phyloP scores from a whole-genome alignment of 2,113 vertebrate species.

The Xiphophorus maculatus region DNA sequence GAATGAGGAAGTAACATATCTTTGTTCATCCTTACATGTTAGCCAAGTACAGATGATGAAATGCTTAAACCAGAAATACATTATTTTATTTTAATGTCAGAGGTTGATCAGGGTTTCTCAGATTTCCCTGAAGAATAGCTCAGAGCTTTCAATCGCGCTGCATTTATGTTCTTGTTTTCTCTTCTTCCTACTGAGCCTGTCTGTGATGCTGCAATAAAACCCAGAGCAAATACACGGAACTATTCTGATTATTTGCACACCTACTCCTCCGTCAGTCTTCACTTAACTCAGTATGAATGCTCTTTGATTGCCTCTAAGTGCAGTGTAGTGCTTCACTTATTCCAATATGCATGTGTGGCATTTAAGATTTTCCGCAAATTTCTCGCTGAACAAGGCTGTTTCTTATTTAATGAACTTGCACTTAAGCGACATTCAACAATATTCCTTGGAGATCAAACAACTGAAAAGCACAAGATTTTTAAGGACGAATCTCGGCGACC shows the following conservation, averaged over 20 bases:
- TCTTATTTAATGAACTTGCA: neutral
- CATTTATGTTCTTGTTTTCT: neutral
- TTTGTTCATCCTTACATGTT: constrained; percentile 23
- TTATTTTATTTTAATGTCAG: constrained; percentile 15
- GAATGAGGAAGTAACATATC: constrained; percentile 14
- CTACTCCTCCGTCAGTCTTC: neutral
- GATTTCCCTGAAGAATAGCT: constrained; percentile 43
- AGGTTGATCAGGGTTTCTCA: constrained; percentile 36
- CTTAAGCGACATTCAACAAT: neutral
- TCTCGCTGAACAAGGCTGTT: neutral
- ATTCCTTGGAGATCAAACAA: neutral
- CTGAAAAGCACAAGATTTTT: neutral
- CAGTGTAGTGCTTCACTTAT: neutral
- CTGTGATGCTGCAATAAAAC: too few species aligned
- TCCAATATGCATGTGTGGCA: neutral
- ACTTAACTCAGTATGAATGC: neutral
- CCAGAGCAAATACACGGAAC: neutral
- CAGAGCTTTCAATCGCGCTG: constrained; percentile 22
- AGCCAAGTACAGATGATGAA: constrained; percentile 18
- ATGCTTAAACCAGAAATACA: constrained; percentile 35
- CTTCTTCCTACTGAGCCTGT: neutral
- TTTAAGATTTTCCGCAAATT: neutral
- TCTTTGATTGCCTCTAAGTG: neutral
- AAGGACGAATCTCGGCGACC: neutral
- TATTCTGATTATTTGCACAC: neutral